Evolutionary conservation across 2,797 vertebrate species (phyloP), one percentile per base, ranked within the genome.

Genomic region (Thalassophryne amazonica): DNA sequence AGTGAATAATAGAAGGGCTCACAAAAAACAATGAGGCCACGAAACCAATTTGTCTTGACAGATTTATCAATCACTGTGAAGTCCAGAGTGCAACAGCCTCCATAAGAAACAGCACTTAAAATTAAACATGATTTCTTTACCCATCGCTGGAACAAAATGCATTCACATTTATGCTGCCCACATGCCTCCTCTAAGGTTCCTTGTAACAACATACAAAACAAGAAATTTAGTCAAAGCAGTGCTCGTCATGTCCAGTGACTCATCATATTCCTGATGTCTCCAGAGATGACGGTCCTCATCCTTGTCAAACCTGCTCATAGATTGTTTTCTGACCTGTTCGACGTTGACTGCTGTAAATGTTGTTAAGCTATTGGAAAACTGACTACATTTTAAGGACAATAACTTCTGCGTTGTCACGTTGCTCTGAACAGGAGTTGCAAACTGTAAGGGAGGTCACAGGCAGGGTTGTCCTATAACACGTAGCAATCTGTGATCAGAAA

Each of bases 211-310:
- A 36, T 33, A 40, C 13, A 18, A 58, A 22, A 4, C 32, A 58
- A 45, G 56, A 57, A 62, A 57, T 43, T 8, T 19, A 53, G 66
- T 14, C 53, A 47, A 39, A 61, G 48, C 35, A 30, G 52, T 16
- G 51, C 52, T 62, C 76, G 84, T 86, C 86, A 64, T 69, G 67
- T 73, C 47, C 50, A 1, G 25, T 78, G 77, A 75, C 63, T 80
- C 72, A 53, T 30, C 30, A 31, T 75, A 76, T 48, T 76, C 68
- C 69, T 63, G 60, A 71, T 80, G 81, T 80, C 80, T 61, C 74
- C 80, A 75, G 57, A 56, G 29, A 69, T 61, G 75, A 74, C 74
- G 63, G 29, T 21, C 66, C 56, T 61, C 65, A 73, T 85, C 78
- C 64, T 45, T 61, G 58, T 81, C 79, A 78, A 71, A 77, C 76